A percentile compares a stretch with the other conserved stretches of the same genome.
Conservation (phyloP, 2,113 vertebrate species). For the Marmota monax region DNA sequence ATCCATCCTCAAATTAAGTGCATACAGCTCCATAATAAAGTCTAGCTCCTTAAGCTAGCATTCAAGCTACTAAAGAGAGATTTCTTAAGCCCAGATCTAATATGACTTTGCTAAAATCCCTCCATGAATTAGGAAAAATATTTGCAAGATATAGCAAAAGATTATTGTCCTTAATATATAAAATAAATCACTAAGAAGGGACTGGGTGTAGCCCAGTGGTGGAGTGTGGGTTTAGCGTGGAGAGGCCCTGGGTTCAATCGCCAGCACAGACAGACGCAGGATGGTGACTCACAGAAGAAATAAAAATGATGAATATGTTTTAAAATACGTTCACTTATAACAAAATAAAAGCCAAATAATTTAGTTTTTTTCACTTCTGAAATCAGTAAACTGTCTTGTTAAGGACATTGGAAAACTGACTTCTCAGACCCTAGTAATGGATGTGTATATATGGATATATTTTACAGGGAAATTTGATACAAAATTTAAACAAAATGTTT, state of each 20-base stretch:
- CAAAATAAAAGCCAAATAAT: no score
- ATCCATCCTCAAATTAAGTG: not conserved
- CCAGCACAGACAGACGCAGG: not conserved
- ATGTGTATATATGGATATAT: no score
- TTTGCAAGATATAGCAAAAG: not conserved
- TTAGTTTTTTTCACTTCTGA: no score
- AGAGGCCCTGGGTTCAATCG: not conserved
- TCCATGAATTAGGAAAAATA: not conserved
- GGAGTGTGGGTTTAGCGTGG: no score
- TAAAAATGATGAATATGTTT: not conserved
- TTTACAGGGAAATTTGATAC: no score
- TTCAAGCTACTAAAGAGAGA: not conserved
- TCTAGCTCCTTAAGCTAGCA: not conserved
- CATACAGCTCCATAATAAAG: not conserved
- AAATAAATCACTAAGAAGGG: slow-evolving; percentile 21
- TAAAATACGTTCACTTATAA: no score
- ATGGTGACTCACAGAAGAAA: not conserved
- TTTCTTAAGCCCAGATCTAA: not conserved
- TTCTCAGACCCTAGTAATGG: no score
- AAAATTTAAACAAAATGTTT: no score
- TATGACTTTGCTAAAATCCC: not conserved
- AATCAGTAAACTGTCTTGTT: no score
- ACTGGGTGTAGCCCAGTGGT: not conserved
- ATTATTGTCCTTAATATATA: not conserved
- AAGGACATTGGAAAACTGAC: no score